Evolutionary conservation across 2,888 invertebrate genomes (phyloP), one percentile per base, ranked within the genome.

Genomic region (Lasioglossum marginatum): DNA sequence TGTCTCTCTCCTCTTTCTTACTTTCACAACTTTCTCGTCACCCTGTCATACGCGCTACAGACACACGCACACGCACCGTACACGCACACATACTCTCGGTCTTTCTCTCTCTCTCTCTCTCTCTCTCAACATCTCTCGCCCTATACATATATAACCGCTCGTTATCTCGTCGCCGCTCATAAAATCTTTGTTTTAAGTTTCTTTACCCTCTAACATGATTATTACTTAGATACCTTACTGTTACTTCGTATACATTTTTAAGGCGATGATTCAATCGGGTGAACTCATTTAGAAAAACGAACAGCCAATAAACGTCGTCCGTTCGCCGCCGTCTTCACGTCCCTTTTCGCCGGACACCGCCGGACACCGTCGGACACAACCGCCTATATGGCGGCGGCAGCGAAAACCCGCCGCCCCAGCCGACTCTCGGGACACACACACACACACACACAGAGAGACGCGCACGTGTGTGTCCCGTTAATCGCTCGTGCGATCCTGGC

Each of bases 211-310:
- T 95, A 95, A 94, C 92, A 93, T 94, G 95, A 94, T 95, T 94
- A 95, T 95, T 95, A 95, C 93, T 95, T 95, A 95, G 93, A 94
- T 95, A 95, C 93, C 95, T 95, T 95, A 95, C 91, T 92, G 94
- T 95, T 95, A 95, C 92, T 95, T 95, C 95, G 95, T 95, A 95
- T 95, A 95, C 95, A 95, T 95, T 95, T 95, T 95, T 95, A 95
- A 95, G 95, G 95, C 95, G 95, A 95, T 95, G 95, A 95, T 95
- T 95, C 94, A 95, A 95, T 95, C 93, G 94, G 94, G 94, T 95
- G 94, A 95, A 95, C 94, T 94, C 94, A 93, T 95, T 94, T 93
- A 90, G 91, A 91, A 93, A 83, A 94, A 94, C 93, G 92, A 94
- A 94, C 94, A 94, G 94, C 94, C 94, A 93, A 94, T 94, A 85